Conservation (phyloP, 2,113 vertebrate species). For the Baryphthengus martii region DNA sequence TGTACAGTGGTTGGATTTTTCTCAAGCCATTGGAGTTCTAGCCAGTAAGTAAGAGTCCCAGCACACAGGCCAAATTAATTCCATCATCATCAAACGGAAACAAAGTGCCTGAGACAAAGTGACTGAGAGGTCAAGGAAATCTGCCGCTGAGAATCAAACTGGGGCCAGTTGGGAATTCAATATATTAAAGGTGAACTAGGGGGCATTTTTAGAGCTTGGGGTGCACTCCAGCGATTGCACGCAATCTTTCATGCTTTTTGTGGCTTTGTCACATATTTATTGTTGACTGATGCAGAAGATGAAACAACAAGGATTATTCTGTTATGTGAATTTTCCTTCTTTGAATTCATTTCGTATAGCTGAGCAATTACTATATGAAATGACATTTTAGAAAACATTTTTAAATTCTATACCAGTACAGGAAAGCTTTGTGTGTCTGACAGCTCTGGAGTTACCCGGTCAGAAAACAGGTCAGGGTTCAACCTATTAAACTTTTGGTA, state of each 20-base stretch:
- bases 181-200: neutral
- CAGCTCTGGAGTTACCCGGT: neutral
- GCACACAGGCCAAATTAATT: conserved; percentile 26
- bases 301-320: neutral
- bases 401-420: neutral
- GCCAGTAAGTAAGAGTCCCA: neutral
- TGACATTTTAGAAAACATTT: neutral
- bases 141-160: neutral
- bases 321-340: neutral
- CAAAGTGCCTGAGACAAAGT: conserved; percentile 47
- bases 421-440: neutral
- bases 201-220: neutral
- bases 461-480: conserved; percentile 1
- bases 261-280: neutral
- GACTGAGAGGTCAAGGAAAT: conserved; percentile 22
- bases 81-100: conserved; percentile 51
- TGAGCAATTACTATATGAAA: rapidly evolving
- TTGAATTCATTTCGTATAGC: neutral
- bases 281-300: neutral
- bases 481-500: neutral
- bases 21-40: conserved; percentile 7
- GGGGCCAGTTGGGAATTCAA: neutral
- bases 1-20: neutral
- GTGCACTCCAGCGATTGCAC: neutral
- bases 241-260: neutral